Conservation (phyloP, 2,797 vertebrate species). For the Pachyuromys duprasi region DNA sequence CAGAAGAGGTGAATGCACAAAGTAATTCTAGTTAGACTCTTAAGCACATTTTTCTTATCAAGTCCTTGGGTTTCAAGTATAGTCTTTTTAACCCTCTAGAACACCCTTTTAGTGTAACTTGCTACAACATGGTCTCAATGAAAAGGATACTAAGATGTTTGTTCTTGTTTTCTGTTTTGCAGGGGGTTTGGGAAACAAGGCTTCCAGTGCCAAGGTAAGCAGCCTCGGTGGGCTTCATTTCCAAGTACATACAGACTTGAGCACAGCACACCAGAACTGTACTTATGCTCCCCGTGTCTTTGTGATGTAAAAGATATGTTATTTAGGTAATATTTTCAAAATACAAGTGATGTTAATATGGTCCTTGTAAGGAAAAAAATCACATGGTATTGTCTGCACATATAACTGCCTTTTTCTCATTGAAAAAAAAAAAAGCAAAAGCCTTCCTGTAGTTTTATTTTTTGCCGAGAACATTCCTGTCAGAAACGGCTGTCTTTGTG, state of each 20-base stretch:
- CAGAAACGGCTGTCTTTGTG: conserved; percentile 86
- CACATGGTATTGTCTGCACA: conserved; percentile 51
- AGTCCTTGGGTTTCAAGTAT: conserved; percentile 66
- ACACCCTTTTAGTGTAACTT: conserved; percentile 60
- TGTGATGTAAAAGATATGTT: conserved; percentile 15
- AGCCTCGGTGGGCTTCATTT: conserved; percentile 33
- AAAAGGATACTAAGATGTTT: conserved; percentile 72
- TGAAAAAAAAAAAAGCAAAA: conserved; percentile 43
- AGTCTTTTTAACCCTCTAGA: conserved; percentile 64
- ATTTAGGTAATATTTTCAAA: conserved; percentile 70
- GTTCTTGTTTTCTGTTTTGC: conserved; percentile 85
- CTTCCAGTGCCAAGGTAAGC: conserved; percentile 99
- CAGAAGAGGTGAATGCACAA: neutral
- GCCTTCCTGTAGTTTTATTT: conserved; percentile 81
- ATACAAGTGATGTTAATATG: conserved; percentile 31
- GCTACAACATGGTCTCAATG: conserved; percentile 37
- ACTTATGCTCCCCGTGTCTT: conserved; percentile 32
- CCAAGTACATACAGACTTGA: conserved; percentile 63
- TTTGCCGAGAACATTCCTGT: conserved; percentile 85
- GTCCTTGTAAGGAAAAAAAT: neutral
- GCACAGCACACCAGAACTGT: neutral
- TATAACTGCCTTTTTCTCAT: conserved; percentile 75
- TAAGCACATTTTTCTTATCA: conserved; percentile 48
- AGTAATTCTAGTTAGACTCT: neutral
- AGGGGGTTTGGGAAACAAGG: conserved; percentile 99